These are phyloP conservation scores for Celastrina argiolus DNA, from an alignment of 2,888 invertebrate species.

Conservation along the genomic window DNA sequence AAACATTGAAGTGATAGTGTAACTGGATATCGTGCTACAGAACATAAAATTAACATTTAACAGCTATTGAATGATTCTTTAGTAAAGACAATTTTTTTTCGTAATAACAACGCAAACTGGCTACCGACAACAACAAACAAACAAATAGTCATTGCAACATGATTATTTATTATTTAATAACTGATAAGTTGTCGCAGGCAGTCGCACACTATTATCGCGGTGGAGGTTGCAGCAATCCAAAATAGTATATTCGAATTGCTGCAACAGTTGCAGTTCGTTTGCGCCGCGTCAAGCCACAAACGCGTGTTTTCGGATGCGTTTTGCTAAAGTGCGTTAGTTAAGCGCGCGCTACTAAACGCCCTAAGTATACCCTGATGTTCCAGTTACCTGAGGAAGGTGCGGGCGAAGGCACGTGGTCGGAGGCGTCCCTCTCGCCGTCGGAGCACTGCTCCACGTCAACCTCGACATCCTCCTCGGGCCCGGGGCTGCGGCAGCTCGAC, in stretches of 20 bases:
- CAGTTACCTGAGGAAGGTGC: slow-evolving; percentile 67
- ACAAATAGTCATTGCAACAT: not conserved
- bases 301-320: too few relatives aligned
- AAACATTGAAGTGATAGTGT: not conserved
- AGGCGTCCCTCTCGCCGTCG: slow-evolving; percentile 80
- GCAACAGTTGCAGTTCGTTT: too few relatives aligned
- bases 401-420: slow-evolving; percentile 70
- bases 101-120: not conserved
- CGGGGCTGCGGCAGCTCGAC: slow-evolving; percentile 71
- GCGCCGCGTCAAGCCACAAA: too few relatives aligned
- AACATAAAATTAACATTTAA: not conserved
- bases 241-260: too few relatives aligned
- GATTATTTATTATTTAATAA: too few relatives aligned
- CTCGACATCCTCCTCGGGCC: slow-evolving; percentile 81
- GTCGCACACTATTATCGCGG: too few relatives aligned
- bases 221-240: too few relatives aligned
- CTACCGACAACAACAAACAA: not conserved
- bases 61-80: not conserved
- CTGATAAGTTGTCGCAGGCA: too few relatives aligned
- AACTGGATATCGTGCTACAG: not conserved
- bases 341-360: too few relatives aligned
- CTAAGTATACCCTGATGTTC: too few relatives aligned
- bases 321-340: too few relatives aligned
- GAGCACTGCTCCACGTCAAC: slow-evolving; percentile 85
- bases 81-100: not conserved